Conservation (phyloP, 1,140 invertebrate species). For the Lordiphosa collinella region DNA sequence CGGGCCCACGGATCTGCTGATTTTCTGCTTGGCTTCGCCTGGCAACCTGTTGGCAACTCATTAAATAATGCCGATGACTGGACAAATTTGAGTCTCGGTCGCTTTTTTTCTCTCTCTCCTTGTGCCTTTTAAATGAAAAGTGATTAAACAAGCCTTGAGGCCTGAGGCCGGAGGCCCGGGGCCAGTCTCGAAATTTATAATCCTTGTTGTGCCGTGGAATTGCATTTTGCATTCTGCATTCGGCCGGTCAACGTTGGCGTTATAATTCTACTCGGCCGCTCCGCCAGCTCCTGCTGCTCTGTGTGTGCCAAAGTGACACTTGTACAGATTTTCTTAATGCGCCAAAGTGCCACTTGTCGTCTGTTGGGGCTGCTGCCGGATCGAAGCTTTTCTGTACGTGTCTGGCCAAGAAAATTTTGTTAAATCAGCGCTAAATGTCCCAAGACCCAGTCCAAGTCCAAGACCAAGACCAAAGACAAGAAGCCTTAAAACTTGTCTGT, state of each 20-base stretch:
- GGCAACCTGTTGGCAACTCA: conserved; percentile 75
- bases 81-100: conserved; percentile 53
- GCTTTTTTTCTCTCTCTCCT: conserved; percentile 19
- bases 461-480: conserved; percentile 13
- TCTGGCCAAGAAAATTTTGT: conserved; percentile 61
- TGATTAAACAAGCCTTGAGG: conserved; percentile 63
- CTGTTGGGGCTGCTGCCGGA: conserved; percentile 56
- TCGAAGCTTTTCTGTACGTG: conserved; percentile 69
- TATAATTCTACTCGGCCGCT: conserved; percentile 55
- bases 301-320: conserved; percentile 74
- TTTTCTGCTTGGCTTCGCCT: conserved; percentile 61
- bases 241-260: conserved; percentile 54
- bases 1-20: conserved; percentile 29
- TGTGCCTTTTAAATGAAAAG: conserved; percentile 52
- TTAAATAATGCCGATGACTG: conserved; percentile 79
- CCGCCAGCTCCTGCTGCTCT: neutral
- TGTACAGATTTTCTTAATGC: conserved; percentile 78
- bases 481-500: conserved; percentile 45
- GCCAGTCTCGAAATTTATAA: conserved; percentile 51
- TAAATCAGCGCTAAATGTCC: conserved; percentile 62
- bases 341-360: conserved; percentile 77
- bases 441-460: too few species aligned
- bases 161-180: neutral
- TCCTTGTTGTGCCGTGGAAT: conserved; percentile 64
- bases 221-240: conserved; percentile 41